phyloP scores from a whole-genome alignment of 2,113 vertebrate species.

The Leptosomus discolor region DNA sequence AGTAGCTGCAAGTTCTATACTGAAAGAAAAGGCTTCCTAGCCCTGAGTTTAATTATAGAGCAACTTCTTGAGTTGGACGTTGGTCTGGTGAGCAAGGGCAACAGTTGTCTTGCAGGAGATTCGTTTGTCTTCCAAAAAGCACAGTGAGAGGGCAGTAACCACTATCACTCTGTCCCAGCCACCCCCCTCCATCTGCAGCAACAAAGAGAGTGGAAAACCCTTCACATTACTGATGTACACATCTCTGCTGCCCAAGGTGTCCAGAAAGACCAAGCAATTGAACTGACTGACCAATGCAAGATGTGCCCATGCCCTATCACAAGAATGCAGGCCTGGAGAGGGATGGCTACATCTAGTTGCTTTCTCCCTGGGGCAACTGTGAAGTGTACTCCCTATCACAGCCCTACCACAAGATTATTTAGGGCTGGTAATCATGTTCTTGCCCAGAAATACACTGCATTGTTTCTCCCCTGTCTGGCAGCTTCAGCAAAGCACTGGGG shows the following conservation, averaged over 20 bases:
- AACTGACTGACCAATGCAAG: background rate
- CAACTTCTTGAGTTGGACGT: background rate
- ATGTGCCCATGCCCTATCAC: background rate
- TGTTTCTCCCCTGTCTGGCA: background rate
- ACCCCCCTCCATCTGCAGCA: background rate
- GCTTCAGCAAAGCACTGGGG: background rate
- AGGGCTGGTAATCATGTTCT: background rate
- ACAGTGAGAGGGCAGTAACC: background rate
- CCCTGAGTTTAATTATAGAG: background rate
- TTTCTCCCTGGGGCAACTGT: background rate
- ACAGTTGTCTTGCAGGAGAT: background rate
- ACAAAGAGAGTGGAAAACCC: background rate
- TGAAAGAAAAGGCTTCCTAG: background rate
- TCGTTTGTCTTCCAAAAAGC: background rate
- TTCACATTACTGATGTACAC: accelerated
- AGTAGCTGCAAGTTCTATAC: background rate
- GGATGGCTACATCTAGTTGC: background rate
- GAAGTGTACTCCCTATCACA: background rate
- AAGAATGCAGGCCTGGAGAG: background rate
- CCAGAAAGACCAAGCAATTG: background rate
- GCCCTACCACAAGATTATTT: background rate
- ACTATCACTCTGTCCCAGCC: background rate
- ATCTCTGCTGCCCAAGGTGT: background rate
- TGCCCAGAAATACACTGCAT: background rate
- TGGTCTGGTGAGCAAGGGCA: background rate